Evolutionary conservation across 2,888 invertebrate species (phyloP).

Genomic region (Pseudolycoriella hygida): DNA sequence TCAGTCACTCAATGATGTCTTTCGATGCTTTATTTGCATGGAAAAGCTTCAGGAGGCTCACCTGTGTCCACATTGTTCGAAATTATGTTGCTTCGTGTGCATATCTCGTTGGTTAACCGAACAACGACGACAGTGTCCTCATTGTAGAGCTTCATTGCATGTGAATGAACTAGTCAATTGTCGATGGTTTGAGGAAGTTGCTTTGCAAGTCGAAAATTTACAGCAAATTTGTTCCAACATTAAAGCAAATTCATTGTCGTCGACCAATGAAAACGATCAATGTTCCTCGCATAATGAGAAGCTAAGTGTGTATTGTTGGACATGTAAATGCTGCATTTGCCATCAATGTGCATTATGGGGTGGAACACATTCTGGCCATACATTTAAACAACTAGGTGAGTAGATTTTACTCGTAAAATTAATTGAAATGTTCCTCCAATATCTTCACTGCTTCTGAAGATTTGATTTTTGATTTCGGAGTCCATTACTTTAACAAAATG

Average conservation of each 20-base stretch:
- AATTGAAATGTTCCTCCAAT: too few species aligned
- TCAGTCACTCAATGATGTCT: conserved; percentile 76
- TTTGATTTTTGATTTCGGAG: too few species aligned
- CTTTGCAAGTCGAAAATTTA: conserved; percentile 76
- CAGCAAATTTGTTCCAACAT: conserved; percentile 31
- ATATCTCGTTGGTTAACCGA: conserved; percentile 85
- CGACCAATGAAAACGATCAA: conserved; percentile 29
- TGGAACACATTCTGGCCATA: conserved; percentile 79
- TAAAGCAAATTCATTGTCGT: conserved; percentile 13
- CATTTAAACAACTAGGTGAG: conserved; percentile 59
- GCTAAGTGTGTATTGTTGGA: conserved; percentile 81
- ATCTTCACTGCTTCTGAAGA: too few species aligned
- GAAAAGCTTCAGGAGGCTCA: conserved; percentile 87
- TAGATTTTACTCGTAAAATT: too few species aligned
- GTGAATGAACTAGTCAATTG: conserved; percentile 86
- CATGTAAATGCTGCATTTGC: conserved; percentile 78
- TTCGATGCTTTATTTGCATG: conserved; percentile 93
- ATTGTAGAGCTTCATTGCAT: conserved; percentile 75
- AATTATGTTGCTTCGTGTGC: conserved; percentile 85
- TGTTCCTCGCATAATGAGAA: conserved; percentile 79
- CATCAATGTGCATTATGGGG: conserved; percentile 90
- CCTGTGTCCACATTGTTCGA: conserved; percentile 87
- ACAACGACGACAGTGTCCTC: conserved; percentile 83
- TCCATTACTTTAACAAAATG: too few species aligned
- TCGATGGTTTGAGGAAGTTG: conserved; percentile 91